phyloP scores from a whole-genome alignment of 2,888 invertebrate species.

The Cantharis rustica region DNA sequence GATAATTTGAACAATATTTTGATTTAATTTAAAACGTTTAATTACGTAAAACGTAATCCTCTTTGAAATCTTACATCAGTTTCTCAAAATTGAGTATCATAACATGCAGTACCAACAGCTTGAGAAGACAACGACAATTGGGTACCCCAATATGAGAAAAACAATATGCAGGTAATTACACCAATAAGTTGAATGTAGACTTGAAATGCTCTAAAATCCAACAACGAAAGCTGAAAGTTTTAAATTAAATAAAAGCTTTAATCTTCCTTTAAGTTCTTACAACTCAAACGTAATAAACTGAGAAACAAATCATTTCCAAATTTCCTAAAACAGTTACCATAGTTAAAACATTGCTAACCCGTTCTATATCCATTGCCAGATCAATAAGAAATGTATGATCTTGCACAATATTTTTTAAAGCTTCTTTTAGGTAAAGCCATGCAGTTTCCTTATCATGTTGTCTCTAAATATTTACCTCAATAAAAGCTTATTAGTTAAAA shows the following conservation, averaged over 20 bases:
- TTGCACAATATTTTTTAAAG: background rate
- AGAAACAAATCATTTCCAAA: constrained; percentile 6
- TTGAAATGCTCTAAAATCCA: constrained; percentile 5
- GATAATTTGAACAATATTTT: too few species aligned
- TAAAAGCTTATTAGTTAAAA: too few species aligned
- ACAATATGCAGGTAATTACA: background rate
- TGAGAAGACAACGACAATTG: background rate
- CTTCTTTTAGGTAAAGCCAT: background rate
- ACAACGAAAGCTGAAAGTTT: constrained; percentile 7
- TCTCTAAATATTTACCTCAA: background rate
- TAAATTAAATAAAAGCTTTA: background rate
- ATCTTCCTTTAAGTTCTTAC: background rate
- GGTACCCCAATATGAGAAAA: constrained; percentile 10
- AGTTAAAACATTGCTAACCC: background rate
- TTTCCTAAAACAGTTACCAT: background rate
- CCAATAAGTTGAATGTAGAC: background rate
- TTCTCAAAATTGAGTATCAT: constrained; percentile 1
- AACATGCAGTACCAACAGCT: constrained; percentile 3
- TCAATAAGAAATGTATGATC: background rate
- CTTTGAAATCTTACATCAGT: constrained; percentile 19
- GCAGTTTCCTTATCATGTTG: background rate
- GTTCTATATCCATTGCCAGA: background rate
- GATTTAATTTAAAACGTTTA: too few species aligned
- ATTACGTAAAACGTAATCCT: too few species aligned
- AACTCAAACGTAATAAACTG: constrained; percentile 1